Evolutionary conservation across 2,888 invertebrate species (phyloP), one percentile per base, ranked within the genome.

Genomic region (Augiades crinisus): DNA sequence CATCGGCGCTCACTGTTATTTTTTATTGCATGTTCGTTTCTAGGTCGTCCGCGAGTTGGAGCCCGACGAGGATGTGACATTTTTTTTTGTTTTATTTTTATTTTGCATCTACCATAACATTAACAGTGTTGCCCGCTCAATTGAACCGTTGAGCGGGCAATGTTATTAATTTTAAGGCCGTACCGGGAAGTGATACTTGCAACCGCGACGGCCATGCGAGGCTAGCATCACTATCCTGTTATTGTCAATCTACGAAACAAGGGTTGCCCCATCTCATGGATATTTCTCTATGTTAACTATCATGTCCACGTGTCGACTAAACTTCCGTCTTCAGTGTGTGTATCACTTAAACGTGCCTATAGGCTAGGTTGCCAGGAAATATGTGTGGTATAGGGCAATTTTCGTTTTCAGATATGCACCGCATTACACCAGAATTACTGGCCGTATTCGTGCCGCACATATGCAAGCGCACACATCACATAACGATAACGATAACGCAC

Each of bases 231-330:
- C 70, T 75, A 70, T 57, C 67, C 73, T 65, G 60, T 63, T 59
- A 65, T 64, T 65, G 63, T 73, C 70, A 68, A 66, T 75, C 74
- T 79, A 81, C 47, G 61, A 87, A 89, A 88, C 89, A 87, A 89
- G 89, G 89, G 89, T 89, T 89, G 89, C 89, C 89, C 89, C 89
- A 89, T 89, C 76, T 89, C 89, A 89, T 89, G 84, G 84, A 87
- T 85, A 84, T 86, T 82, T 84, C 85, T 81, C 75, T 75, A 75
- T 81, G 80, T 87, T 82, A 83, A 87, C 84, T 87, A 81, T 87
- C 84, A 81, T 82, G 87, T 87, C 83, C 88, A 85, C 81, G 87
- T 88, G 76, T 80, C 78, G 72, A 83, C 79, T 81, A 73, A 84
- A 85, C 78, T 82, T 83, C 78, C 74, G 75, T 81, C 85, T 75